Evolutionary conservation across 2,797 vertebrate species (phyloP).

Genomic region (Morus bassanus): DNA sequence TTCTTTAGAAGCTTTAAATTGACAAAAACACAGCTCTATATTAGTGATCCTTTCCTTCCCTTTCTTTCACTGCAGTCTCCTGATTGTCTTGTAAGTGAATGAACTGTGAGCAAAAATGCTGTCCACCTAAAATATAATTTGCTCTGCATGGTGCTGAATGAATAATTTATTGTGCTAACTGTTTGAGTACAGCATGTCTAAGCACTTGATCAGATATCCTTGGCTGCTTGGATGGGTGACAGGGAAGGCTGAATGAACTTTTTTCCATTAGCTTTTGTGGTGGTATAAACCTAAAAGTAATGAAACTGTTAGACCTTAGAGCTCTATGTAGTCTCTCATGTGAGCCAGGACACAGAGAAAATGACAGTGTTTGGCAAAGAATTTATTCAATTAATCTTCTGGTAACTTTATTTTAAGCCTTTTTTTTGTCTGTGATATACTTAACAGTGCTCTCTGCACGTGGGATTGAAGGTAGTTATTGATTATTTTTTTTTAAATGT

Average conservation of each 20-base stretch:
- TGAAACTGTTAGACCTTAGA: neutral
- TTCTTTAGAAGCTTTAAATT: neutral
- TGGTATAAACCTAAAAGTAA: neutral
- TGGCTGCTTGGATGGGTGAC: constrained; percentile 47
- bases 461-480: neutral
- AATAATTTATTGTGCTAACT: constrained; percentile 68
- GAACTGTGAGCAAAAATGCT: constrained; percentile 40
- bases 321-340: neutral
- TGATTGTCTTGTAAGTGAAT: constrained; percentile 54
- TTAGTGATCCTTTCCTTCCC: neutral
- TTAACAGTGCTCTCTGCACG: neutral
- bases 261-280: neutral
- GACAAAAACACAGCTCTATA: neutral
- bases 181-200: constrained; percentile 43
- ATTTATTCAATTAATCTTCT: neutral
- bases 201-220: constrained; percentile 51
- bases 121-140: constrained; percentile 65
- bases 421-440: neutral
- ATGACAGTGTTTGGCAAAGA: neutral
- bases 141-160: constrained; percentile 25
- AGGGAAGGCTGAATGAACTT: constrained; percentile 25
- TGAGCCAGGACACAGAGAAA: neutral
- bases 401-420: neutral
- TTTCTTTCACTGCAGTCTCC: neutral
- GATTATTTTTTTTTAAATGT: neutral